Evolutionary conservation across 2,888 invertebrate species (phyloP), one percentile per base, ranked within the genome.

Genomic region (Alviniconcha strummeri): DNA sequence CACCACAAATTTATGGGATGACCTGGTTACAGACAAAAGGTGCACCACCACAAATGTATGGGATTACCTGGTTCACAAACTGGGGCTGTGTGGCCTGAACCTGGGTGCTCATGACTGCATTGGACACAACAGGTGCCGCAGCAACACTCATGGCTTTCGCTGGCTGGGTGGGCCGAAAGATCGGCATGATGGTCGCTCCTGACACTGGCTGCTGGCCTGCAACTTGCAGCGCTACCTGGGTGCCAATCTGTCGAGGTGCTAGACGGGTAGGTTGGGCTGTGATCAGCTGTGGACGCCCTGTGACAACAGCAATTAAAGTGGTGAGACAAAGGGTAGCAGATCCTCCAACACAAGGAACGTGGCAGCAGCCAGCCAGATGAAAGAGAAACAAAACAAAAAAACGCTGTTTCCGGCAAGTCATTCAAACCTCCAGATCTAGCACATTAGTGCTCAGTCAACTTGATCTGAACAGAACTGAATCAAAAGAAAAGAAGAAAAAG

Each of bases 11-110:
- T 36, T 36, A 36, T 36, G 36, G 36, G 36, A 36, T 36, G 0
- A 36, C 36, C 36, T 36, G 36, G 36, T 36, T 36, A 36, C 36
- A 36, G 36, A 36, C 3, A 36, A 36, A 36, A 36, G 36, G 36
- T 36, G 36, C 36, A 36, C 36, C 36, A 36, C 36, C 36, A 36
- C 36, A 36, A 36, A 17, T 71, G 1, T 71, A 17, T n/a, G 71
- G 71, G 76, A 11, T n/a, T 17, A 80, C 80, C 77, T 82, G 82
- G 36, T 82, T 82, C 3, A 82, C 82, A 77, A 82, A 71, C 82
- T 82, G 82, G 11, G 60, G 57, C n/a, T 60, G 60, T 52, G 74
- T 74, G 3, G 36, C 74, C 64, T 82, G 82, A 13, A 54, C 77
- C 54, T 82, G 82, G 15, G 54, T 19, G 11, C 13, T 76, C 17